Evolutionary conservation across 2,888 invertebrate species (phyloP).

Genomic region (Strigamia crassipes): DNA sequence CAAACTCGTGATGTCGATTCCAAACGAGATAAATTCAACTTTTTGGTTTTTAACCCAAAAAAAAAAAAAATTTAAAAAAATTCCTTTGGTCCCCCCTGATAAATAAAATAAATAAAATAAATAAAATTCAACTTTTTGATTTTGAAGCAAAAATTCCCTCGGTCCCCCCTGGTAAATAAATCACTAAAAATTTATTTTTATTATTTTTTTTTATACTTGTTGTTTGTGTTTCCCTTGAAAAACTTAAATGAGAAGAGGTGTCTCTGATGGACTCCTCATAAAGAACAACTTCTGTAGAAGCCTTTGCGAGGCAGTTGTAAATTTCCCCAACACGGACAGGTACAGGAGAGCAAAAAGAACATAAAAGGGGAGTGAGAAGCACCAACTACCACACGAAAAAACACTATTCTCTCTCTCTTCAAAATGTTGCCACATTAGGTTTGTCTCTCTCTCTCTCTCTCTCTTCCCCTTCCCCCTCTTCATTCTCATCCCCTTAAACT

Average conservation of each 20-base stretch:
- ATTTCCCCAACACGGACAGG: slow-evolving; percentile 32
- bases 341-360: slow-evolving; percentile 37
- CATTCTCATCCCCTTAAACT: not conserved
- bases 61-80: too few species aligned
- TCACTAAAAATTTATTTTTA: too few species aligned
- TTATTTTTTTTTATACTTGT: too few species aligned
- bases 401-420: slow-evolving; percentile 37
- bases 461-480: not conserved
- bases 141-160: not conserved
- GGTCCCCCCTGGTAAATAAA: too few species aligned
- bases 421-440: slow-evolving; percentile 25
- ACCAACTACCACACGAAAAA: slow-evolving; percentile 38
- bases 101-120: not conserved
- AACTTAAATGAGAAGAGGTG: not conserved
- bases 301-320: slow-evolving; percentile 34
- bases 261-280: slow-evolving; percentile 38
- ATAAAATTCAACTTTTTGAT: too few species aligned
- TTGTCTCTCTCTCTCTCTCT: not conserved
- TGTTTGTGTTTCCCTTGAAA: not conserved
- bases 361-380: slow-evolving; percentile 42
- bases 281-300: slow-evolving; percentile 28
- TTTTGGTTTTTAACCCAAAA: not conserved
- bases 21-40: not conserved
- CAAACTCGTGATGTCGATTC: not conserved
- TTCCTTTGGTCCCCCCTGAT: not conserved